These are phyloP conservation scores for Slavum lentiscoides DNA, from an alignment of 2,888 invertebrate species.

Conservation along the genomic window DNA sequence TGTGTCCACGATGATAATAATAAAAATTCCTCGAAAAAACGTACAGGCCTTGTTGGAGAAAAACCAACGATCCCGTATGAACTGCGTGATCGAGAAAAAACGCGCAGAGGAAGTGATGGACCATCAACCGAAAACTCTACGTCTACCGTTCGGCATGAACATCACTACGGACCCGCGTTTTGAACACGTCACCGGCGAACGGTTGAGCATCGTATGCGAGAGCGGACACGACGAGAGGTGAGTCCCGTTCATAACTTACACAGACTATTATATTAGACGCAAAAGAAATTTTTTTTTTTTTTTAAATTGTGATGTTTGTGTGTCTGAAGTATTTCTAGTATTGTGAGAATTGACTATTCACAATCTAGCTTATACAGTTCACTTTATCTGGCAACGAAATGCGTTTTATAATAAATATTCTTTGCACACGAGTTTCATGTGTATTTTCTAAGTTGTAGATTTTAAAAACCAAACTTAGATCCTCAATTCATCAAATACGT, in stretches of 20 bases:
- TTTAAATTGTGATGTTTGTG: too few species aligned
- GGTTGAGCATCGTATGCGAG: constrained; percentile 85
- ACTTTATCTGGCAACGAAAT: too few species aligned
- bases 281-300: too few species aligned
- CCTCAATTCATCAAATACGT: too few species aligned
- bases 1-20: not conserved
- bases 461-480: too few species aligned
- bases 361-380: too few species aligned
- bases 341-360: too few species aligned
- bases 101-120: constrained; percentile 81
- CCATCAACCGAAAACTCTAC: constrained; percentile 69
- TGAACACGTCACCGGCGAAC: constrained; percentile 77
- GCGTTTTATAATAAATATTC: too few species aligned
- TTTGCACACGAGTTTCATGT: too few species aligned
- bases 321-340: too few species aligned
- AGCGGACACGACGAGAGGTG: constrained; percentile 69
- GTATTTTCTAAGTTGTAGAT: too few species aligned
- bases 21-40: not conserved
- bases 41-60: constrained; percentile 63
- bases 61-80: constrained; percentile 74
- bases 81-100: constrained; percentile 86
- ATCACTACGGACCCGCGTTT: constrained; percentile 73
- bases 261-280: too few species aligned
- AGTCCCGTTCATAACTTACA: not conserved
- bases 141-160: constrained; percentile 70